Evolutionary conservation across 1,140 invertebrate species (phyloP), one percentile per base, ranked within the genome.

Genomic region (Lasaia peninsularis): DNA sequence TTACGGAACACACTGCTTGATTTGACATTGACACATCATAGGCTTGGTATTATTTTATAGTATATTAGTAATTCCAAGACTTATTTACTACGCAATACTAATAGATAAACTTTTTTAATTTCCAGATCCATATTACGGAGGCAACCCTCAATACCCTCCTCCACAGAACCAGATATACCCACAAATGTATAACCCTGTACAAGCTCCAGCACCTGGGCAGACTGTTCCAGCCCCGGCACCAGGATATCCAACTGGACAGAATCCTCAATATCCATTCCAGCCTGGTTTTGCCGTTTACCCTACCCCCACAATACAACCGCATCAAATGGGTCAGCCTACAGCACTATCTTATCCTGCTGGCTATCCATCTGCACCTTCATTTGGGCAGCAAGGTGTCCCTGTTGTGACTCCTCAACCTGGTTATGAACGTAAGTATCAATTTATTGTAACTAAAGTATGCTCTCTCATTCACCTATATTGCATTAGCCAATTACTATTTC

Each of bases 141-240:
- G 73, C 44, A 69, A 73, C 52, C 75, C 73, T 0, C 75, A 78
- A 18, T 76, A 73, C 44, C 77, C 78, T n/a, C 72, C 73, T 14
- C 73, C 75, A n/a, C 74, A 80, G 28, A 75, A 73, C 37, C 67
- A 65, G 11, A 75, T 78, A 2, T 86, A 86, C 49, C 82, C 82
- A 6, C 74, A 80, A 50, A 60, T 80, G n/a, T 81, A 75, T 50
- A 80, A 80, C 35, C 73, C 70, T 14, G 65, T 63, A 8, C 78
- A 75, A 65, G 69, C 75, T 3, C 73, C 75, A 11, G 63, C 64
- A 8, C 72, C 75, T 0, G 65, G 63, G 1, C 80, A 79, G 49
- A 73, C 70, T 7, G 62, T 40, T 4, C 60, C 67, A 16, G 65
- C 63, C 7, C 40, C 40, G 10, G 44, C 56, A 32, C 66, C 70